Evolutionary conservation across 2,888 invertebrate genomes (phyloP), one percentile per base, ranked within the genome.

Genomic region (Mycalesis mineus): DNA sequence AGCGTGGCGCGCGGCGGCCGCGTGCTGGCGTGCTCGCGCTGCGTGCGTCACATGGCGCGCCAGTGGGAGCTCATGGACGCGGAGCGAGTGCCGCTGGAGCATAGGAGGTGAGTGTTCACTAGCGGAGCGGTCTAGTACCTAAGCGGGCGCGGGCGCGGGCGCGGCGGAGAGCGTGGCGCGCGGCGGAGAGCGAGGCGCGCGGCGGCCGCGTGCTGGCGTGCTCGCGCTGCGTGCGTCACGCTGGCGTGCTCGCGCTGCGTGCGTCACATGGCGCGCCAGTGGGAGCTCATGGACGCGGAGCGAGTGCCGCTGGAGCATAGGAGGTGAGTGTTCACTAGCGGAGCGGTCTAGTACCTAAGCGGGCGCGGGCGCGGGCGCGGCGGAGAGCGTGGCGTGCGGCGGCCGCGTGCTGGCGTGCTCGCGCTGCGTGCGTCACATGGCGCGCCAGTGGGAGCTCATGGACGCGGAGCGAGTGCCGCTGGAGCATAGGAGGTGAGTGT

Each of bases 31-130:
- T 97, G 97, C 88, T 91, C 92, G 63, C 92, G 94, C 70, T 97
- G 97, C 82, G 95, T 95, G 73, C 92, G 93, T 65, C 95, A 96
- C 81, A 91, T 97, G 62, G 94, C 95, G 59, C 91, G 93, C 57
- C 97, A 97, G 84, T 97, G 97, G 96, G 95, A 97, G 73, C 91
- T 92, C 55, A 93, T 95, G 91, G 96, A 97, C 81, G 92, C 93
- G 1, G 95, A 96, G 75, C 87, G 95, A 53, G 93, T 96, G 65
- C 96, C 96, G 48, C 82, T 95, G 42, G 95, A 95, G 78, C 93
- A 95, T 70, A 87, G 95, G 80, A 92, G 94, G 94, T 94, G 15
- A 13, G 37, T 45, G 47, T 2, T n/a, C 11, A 11, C 33, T n/a
- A 14, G 11, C 40, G 9, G 15, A n/a, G 28, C n/a, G 28, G 22